Evolutionary conservation across 2,797 vertebrate genomes (phyloP), one percentile per base, ranked within the genome.

Genomic region (Gymnopithys bicolor): DNA sequence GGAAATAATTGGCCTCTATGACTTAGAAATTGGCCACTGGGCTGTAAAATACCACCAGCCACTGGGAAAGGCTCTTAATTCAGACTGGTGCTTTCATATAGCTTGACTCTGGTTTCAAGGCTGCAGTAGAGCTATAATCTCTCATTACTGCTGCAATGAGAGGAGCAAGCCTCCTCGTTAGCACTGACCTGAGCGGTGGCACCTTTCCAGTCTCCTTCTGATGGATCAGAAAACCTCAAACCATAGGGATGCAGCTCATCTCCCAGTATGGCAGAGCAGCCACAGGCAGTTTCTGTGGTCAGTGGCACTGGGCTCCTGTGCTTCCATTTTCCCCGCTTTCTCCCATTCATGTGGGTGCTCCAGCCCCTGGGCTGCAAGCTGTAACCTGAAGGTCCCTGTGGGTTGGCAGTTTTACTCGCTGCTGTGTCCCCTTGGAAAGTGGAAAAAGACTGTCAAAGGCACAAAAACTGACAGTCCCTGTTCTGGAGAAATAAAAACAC

Each of bases 41-140:
- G 84, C 97, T 98, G 98, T 98, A 97, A 98, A 97, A 98, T 98
- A 94, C 96, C 97, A 97, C 96, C 97, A 97, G 86, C 94, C 96
- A 95, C 84, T 84, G 83, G 90, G 93, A 97, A 97, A 96, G 96
- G 85, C 78, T 97, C 91, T 97, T 97, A 96, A 94, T 84, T 96
- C 15, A 0, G 83, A 82, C 92, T 73, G 80, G 76, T 1, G 46
- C 97, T 98, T 97, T 98, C 96, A 98, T 97, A 91, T n/a, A 66
- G 78, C 84, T 94, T 88, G 62, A 87, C 75, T 89, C 82, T 12
- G 37, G 89, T 91, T 93, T 95, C 76, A 77, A 73, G 75, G 52
- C 82, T 82, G 69, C 2, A 8, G 56, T 46, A 63, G 49, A 67
- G 84, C 51, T 6, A 22, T 97, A 95, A 98, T 97, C 97, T 96